phyloP scores from a whole-genome alignment of 2,113 vertebrate genomes.

The Trematomus loennbergii region DNA sequence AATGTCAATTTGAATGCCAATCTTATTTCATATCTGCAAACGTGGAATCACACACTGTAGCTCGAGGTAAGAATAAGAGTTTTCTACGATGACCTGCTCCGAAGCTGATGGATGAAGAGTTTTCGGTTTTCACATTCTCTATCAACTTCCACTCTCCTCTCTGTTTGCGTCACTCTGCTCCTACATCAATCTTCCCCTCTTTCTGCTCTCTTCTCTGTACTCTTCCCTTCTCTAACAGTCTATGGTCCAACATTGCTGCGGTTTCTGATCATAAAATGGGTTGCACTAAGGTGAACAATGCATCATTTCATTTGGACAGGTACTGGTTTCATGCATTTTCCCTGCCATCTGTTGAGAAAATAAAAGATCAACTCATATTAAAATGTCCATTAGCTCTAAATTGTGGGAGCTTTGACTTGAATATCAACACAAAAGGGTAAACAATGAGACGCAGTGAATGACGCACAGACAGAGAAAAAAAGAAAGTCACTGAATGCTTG shows the following conservation, averaged over 20 bases:
- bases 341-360: conserved; percentile 9
- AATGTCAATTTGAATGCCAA: not conserved
- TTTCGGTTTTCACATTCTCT: conserved; percentile 65
- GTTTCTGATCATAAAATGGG: conserved; percentile 14
- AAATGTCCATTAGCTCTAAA: conserved; percentile 15
- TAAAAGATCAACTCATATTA: not conserved
- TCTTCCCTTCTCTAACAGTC: conserved; percentile 27
- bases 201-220: conserved; percentile 40
- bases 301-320: not conserved
- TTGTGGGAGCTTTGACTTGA: conserved; percentile 16
- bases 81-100: not conserved
- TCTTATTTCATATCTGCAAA: not conserved
- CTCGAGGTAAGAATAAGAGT: not conserved
- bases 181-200: conserved; percentile 6
- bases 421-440: not conserved
- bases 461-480: conserved; percentile 34
- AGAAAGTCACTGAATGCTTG: conserved; percentile 19
- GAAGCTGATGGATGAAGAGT: conserved; percentile 68
- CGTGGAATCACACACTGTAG: not conserved
- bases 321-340: not conserved
- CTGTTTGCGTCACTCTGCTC: conserved; percentile 36
- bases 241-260: conserved; percentile 9
- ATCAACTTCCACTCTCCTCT: conserved; percentile 54
- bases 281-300: not conserved
- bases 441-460: conserved; percentile 11